A percentile compares a stretch with the other conserved stretches of the same genome.
Evolutionary conservation across 2,797 vertebrate genomes (phyloP).

Genomic region (Schizothorax lantsangensis): DNA sequence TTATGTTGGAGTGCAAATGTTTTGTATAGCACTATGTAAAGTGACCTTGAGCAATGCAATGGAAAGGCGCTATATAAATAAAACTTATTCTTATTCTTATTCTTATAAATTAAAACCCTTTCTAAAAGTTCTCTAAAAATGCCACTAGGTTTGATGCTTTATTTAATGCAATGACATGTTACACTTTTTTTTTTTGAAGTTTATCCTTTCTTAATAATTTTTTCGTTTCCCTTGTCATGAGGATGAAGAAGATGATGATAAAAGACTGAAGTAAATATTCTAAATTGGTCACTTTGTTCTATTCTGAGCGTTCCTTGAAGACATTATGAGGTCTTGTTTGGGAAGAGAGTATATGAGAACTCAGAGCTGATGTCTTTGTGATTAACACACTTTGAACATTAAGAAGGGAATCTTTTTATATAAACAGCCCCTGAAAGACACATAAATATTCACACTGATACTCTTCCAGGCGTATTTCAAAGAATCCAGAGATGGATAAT

Average conservation of each 20-base stretch:
- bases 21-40: no score
- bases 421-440: constrained; percentile 20
- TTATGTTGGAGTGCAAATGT: no score
- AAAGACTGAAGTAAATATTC: constrained; percentile 13
- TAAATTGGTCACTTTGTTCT: constrained; percentile 28
- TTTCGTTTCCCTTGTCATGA: neutral
- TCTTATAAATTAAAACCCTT: neutral
- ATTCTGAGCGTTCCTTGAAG: constrained; percentile 12
- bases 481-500: constrained; percentile 20
- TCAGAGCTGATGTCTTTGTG: constrained; percentile 12
- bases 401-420: constrained; percentile 25
- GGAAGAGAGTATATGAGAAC: constrained; percentile 13
- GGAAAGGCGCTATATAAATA: no score
- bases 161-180: neutral
- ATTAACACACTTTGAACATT: constrained; percentile 19
- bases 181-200: neutral
- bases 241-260: neutral
- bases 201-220: neutral
- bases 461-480: constrained; percentile 12
- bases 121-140: neutral
- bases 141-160: neutral
- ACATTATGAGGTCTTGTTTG: constrained; percentile 6
- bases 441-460: constrained; percentile 17
- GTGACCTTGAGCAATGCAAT: no score
- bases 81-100: no score